Conservation (phyloP, 2,113 vertebrate genomes). For the Notothenia coriiceps region DNA sequence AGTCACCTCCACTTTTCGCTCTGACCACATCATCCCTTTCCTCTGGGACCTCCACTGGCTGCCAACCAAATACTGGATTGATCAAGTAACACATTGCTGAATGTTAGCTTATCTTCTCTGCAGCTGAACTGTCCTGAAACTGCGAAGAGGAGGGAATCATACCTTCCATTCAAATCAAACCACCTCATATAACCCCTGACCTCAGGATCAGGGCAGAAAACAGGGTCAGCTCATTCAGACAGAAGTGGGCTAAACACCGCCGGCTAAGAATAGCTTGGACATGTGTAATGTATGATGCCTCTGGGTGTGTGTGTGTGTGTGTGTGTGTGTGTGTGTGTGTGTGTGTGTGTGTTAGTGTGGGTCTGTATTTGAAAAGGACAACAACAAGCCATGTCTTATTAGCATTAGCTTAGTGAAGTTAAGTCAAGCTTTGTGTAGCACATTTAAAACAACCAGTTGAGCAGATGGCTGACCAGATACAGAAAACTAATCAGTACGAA, state of each 20-base stretch:
- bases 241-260: constrained; percentile 57
- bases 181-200: neutral
- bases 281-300: neutral
- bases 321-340: neutral
- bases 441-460: too few species aligned
- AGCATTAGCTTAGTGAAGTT: too few species aligned
- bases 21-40: too few species aligned
- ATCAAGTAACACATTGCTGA: neutral
- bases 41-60: too few species aligned
- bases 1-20: too few species aligned
- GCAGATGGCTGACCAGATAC: too few species aligned
- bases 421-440: too few species aligned
- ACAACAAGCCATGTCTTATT: neutral
- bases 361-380: too few species aligned
- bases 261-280: constrained; percentile 49
- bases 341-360: neutral
- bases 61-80: too few species aligned
- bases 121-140: neutral
- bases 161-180: neutral
- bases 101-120: neutral
- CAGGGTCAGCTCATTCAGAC: constrained; percentile 28
- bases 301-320: too few species aligned
- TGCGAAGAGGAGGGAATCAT: neutral
- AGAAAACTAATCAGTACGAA: too few species aligned
- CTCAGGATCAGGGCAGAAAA: constrained; percentile 1